These are phyloP conservation scores for Burhinus oedicnemus DNA, from an alignment of 2,113 vertebrate species.

Conservation along the genomic window DNA sequence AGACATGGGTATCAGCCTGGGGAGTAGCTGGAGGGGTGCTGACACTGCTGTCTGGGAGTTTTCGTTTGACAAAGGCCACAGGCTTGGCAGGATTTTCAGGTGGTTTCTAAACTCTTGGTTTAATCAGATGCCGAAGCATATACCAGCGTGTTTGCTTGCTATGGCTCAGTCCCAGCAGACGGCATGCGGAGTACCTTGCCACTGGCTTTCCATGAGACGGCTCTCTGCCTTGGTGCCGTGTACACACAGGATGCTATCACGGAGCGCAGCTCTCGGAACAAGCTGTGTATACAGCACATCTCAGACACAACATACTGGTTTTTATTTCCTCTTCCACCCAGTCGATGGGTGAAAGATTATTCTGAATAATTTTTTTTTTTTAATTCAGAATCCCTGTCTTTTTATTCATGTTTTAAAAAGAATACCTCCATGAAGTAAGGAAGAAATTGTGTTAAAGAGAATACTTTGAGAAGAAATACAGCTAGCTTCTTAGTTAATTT, in stretches of 20 bases:
- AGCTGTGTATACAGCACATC: not conserved
- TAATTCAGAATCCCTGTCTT: not conserved
- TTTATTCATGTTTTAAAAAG: not conserved
- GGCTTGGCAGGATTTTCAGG: not conserved
- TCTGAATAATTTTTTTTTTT: not conserved
- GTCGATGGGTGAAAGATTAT: not conserved
- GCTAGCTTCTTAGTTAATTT: not conserved
- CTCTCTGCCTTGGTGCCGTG: not conserved
- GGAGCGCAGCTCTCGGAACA: rapidly evolving
- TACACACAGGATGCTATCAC: rapidly evolving
- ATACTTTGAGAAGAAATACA: not conserved
- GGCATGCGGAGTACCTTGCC: not conserved
- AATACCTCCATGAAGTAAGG: not conserved
- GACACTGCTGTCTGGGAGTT: not conserved
- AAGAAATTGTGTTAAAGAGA: not conserved
- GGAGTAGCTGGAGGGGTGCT: rapidly evolving
- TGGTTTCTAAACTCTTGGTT: not conserved
- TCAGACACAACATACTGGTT: not conserved
- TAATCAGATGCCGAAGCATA: not conserved
- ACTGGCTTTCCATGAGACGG: not conserved
- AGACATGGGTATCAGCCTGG: not conserved
- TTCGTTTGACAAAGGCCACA: not conserved
- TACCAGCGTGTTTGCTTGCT: not conserved
- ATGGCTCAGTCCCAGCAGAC: not conserved
- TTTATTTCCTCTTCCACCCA: not conserved